Conservation (phyloP, 1,140 invertebrate genomes). For the Dreissena rostriformis region DNA sequence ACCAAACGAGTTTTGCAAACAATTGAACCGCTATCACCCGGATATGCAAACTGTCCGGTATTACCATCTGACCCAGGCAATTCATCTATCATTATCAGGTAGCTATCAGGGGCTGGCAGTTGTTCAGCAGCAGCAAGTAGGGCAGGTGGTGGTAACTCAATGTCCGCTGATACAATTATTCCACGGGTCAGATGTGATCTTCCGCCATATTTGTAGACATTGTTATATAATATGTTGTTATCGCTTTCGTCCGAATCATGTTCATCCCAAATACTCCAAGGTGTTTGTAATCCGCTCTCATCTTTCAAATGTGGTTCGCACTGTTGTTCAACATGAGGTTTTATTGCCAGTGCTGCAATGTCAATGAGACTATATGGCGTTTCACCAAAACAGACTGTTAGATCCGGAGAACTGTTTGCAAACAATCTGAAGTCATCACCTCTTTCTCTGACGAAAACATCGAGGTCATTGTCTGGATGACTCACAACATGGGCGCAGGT, state of each 20-base stretch:
- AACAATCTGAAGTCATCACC: not conserved
- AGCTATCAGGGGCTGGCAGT: not conserved
- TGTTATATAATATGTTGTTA: not conserved
- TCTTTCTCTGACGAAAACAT: not conserved
- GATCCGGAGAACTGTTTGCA: too few relatives aligned
- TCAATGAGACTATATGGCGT: not conserved
- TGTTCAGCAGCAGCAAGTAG: not conserved
- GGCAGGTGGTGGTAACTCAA: not conserved
- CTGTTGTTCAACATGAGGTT: not conserved
- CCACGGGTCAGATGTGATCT: not conserved
- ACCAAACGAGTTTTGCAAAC: not conserved
- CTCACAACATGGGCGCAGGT: constrained; percentile 2
- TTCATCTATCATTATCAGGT: not conserved
- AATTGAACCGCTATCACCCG: not conserved
- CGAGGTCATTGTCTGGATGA: not conserved
- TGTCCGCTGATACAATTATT: not conserved
- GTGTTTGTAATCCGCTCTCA: not conserved
- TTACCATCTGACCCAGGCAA: not conserved
- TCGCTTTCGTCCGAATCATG: not conserved
- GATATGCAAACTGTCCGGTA: not conserved
- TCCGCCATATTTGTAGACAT: constrained; percentile 1
- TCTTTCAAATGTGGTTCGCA: not conserved
- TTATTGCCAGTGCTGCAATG: not conserved
- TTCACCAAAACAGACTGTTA: not conserved
- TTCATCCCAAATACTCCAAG: not conserved